These are phyloP conservation scores for Itoplectis maculator DNA, from an alignment of 2,888 invertebrate genomes.

Conservation along the genomic window DNA sequence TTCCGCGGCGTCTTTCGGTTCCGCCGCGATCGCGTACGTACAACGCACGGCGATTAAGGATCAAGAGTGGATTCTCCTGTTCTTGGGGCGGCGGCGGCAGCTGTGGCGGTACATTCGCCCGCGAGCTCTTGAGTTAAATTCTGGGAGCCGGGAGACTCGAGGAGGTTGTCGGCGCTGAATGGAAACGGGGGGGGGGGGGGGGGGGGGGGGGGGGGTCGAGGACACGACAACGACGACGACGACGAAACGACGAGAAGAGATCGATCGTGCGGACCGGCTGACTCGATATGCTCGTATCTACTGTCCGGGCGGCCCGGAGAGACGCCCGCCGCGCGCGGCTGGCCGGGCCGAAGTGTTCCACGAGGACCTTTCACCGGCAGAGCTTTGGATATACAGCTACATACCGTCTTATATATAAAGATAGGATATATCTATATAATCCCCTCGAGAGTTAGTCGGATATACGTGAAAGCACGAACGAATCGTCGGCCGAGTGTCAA, in stretches of 20 bases:
- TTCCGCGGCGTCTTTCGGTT: background rate
- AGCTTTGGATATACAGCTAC: background rate
- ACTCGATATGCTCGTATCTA: constrained; percentile 43
- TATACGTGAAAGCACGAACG: constrained; percentile 1
- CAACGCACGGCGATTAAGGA: constrained; percentile 7
- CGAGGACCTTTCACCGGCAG: background rate
- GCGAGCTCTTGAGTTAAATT: constrained; percentile 19
- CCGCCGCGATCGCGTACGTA: background rate
- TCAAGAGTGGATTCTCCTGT: constrained; percentile 25
- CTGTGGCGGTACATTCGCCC: constrained; percentile 7
- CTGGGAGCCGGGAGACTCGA: background rate
- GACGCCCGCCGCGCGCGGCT: background rate
- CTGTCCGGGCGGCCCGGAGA: constrained; percentile 5
- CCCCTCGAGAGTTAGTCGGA: background rate
- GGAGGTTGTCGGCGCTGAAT: constrained; percentile 7
- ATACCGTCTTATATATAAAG: too few relatives aligned
- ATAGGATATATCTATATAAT: too few relatives aligned
- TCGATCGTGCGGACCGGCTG: constrained; percentile 53
- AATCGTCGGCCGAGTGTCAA: background rate
- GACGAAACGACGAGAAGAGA: constrained; percentile 49
- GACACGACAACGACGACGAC: constrained; percentile 20
- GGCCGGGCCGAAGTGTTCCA: constrained; percentile 16
- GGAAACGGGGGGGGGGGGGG: constrained; percentile 26
- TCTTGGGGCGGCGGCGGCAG: background rate
- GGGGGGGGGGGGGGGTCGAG: constrained; percentile 24